These are phyloP conservation scores for Glyphotaelius pellucidus DNA, from an alignment of 2,888 invertebrate genomes.

Conservation along the genomic window DNA sequence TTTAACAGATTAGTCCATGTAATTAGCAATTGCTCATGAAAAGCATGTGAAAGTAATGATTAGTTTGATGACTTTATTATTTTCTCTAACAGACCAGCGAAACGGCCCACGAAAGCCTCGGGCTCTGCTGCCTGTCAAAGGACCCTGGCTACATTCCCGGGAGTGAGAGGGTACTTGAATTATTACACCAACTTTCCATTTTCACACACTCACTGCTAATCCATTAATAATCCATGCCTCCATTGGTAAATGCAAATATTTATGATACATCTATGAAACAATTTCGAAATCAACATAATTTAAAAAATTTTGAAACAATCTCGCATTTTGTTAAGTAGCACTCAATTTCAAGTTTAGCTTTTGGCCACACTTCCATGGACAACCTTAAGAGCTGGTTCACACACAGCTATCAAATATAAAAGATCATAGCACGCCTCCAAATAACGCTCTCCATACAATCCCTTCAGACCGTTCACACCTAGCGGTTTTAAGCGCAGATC, in stretches of 20 bases:
- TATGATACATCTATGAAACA: neutral
- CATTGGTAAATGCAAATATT: neutral
- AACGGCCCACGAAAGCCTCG: slow-evolving; percentile 30
- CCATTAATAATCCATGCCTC: neutral
- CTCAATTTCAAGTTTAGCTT: neutral
- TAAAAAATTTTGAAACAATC: neutral
- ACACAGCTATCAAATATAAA: too few species aligned
- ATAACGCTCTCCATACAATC: too few species aligned
- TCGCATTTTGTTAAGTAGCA: neutral
- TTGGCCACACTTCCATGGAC: neutral
- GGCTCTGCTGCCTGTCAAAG: slow-evolving; percentile 45
- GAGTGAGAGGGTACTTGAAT: slow-evolving; percentile 35
- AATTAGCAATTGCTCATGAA: neutral
- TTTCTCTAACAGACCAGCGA: slow-evolving; percentile 29
- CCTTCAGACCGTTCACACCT: too few species aligned
- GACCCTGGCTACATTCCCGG: slow-evolving; percentile 44
- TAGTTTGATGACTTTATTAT: slow-evolving; percentile 4
- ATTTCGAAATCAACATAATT: neutral
- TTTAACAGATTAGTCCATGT: neutral
- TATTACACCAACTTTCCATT: neutral
- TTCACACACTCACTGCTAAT: neutral
- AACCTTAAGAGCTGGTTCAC: too few species aligned
- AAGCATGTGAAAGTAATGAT: neutral
- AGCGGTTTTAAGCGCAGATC: too few species aligned
- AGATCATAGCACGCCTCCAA: too few species aligned